These are phyloP conservation scores for Melanotaenia pygmaea DNA, from an alignment of 2,797 vertebrate species.

Conservation along the genomic window DNA sequence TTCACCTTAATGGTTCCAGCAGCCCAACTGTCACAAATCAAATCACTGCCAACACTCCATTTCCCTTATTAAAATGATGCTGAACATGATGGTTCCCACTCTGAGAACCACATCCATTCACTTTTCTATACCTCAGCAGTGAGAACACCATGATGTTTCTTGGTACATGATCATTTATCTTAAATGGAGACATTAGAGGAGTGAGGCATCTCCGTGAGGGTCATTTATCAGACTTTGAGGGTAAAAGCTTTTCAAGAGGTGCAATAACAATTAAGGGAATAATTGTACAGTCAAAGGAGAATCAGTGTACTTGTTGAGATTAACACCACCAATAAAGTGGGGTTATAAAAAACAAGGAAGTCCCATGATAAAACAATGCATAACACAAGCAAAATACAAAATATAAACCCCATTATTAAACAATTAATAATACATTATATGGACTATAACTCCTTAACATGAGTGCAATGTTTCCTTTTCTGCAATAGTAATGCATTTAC, in stretches of 20 bases:
- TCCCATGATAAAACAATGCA: slow-evolving; percentile 29
- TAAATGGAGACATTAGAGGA: slow-evolving; percentile 18
- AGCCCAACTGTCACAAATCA: slow-evolving; percentile 75
- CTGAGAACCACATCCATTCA: slow-evolving; percentile 38
- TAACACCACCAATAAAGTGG: slow-evolving; percentile 16
- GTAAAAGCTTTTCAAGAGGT: slow-evolving; percentile 28
- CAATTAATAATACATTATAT: neutral
- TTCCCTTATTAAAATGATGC: slow-evolving; percentile 71
- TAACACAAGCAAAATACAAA: slow-evolving; percentile 6
- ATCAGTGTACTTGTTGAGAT: slow-evolving; percentile 24
- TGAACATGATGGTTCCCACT: slow-evolving; percentile 48
- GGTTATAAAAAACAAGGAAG: slow-evolving; percentile 14
- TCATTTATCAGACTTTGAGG: slow-evolving; percentile 28
- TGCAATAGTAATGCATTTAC: neutral
- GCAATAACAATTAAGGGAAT: slow-evolving; percentile 15
- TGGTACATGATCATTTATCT: slow-evolving; percentile 22
- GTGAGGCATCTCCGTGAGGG: slow-evolving; percentile 8
- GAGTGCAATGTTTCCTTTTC: neutral
- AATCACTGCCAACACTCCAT: slow-evolving; percentile 72
- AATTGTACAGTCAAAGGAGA: slow-evolving; percentile 23
- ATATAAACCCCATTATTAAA: slow-evolving; percentile 6
- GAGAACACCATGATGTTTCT: neutral
- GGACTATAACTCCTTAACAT: slow-evolving; percentile 1
- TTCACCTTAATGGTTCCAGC: slow-evolving; percentile 73
- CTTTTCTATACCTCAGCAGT: slow-evolving; percentile 25